Evolutionary conservation across 2,888 invertebrate genomes (phyloP), one percentile per base, ranked within the genome.

Genomic region (Eristalis tenax): DNA sequence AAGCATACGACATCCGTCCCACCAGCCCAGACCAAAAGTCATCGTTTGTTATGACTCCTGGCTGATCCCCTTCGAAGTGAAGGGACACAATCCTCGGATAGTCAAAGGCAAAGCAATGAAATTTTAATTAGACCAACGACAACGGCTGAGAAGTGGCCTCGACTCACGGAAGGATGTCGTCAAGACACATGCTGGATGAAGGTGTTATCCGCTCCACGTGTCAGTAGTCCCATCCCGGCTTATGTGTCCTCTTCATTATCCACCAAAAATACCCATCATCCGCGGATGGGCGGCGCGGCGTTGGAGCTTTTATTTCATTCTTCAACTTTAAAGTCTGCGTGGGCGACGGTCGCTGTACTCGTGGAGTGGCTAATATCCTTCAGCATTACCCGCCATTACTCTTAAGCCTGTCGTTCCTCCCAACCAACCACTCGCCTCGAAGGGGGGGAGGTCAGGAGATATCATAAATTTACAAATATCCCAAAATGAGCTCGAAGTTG

Each of bases 401-500:
- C 68, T 43, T 59, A 61, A 32, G 32, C 50, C 50, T 18, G 50
- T 18, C 50, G 18, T n/a, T n/a, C n/a, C 50, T 18, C 8, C 18
- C 5, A 18, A 15, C 15, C 10, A 4, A 18, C 22, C 38, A 15
- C 15, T 26, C 26, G 3, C 32, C 22, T 26, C 50, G 22, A 13
- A 22, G n/a, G 57, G 50, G 32, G 35, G 65, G 59, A 32, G 43
- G 43, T 38, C 23, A 76, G 38, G 15, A 18, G 68, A 8, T 50
- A 18, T 61, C 43, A 76, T 76, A 68, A 76, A 76, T 76, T 68
- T 68, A 18, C 59, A 68, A 76, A 76, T 68, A 66, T 68, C 40
- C 68, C 59, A 22, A 32, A 38, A n/a, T 15, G 40, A 2, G 15
- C 40, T 4, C 2, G 28, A 15, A 40, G 40, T 40, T 13, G 0